Conservation (phyloP, 2,113 vertebrate genomes). For the Colinus virginianus region DNA sequence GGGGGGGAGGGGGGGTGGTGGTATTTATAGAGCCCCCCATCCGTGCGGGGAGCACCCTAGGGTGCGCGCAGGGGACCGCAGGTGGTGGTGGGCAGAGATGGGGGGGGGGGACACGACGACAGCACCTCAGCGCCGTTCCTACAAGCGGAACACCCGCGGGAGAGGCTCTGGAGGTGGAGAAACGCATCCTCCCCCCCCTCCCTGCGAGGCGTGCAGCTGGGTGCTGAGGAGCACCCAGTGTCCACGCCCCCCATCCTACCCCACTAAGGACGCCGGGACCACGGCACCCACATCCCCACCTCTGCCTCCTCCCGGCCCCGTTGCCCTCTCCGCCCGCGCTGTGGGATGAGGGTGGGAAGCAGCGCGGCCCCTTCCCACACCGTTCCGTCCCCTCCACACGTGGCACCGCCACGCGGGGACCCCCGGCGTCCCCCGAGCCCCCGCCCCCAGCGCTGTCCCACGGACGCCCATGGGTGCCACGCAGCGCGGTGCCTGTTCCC, state of each 20-base stretch:
- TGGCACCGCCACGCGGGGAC: rapidly evolving
- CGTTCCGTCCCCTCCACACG: background rate
- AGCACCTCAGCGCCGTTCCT: background rate
- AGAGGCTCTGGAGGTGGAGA: background rate
- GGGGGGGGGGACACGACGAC: background rate
- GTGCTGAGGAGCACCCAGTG: background rate
- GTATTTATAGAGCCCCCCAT: background rate
- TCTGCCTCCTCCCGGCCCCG: background rate
- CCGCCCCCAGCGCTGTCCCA: background rate
- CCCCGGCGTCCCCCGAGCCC: background rate
- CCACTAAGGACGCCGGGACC: background rate
- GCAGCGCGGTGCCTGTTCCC: slow-evolving; percentile 10
- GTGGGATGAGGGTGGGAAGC: background rate
- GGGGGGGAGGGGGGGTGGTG: too few species aligned
- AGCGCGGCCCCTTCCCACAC: background rate
- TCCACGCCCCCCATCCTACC: background rate
- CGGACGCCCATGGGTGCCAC: slow-evolving; percentile 27
- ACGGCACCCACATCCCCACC: background rate
- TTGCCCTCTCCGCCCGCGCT: background rate
- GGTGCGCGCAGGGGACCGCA: background rate
- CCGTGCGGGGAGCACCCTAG: rapidly evolving
- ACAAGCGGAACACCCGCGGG: background rate
- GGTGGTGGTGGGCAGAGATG: background rate
- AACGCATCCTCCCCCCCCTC: background rate
- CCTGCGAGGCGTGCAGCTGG: background rate